Base-by-base conservation (phyloP, 2,888 invertebrate genomes). In the Habrosyne pyritoides region DNA sequence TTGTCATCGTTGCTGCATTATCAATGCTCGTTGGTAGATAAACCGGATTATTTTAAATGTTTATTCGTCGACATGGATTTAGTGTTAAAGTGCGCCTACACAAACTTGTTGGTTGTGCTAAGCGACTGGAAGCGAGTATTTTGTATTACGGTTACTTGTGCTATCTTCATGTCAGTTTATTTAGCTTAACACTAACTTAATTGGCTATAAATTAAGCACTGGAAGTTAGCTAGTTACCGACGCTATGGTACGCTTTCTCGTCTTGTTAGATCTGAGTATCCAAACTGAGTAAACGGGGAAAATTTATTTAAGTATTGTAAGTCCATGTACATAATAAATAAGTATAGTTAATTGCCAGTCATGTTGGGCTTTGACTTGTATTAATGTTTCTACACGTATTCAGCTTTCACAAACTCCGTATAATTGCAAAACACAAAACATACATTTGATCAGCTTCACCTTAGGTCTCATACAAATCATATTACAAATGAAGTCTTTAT, bases 191-290 rank as follows among this genome's bases (percentile, higher is more conserved):
- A 89, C 87, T 78, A 84, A 84, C 86, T 84, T 91, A 90, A 91
- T 91, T 91, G 91, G 87, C 89, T 81, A 87, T 91, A 91, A 91
- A 90, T 91, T 89, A 87, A 83, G 75, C 73, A 75, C 78, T 78
- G 83, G 78, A 83, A 84, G 83, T 86, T 84, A 80, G 82, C 86
- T 81, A 79, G 84, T 86, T 84, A 80, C 79, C 63, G 75, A 73
- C 69, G 75, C 66, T 72, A 76, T 77, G 69, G 75, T 79, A 75
- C 74, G 78, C 79, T 84, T 79, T 79, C 79, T 79, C 73, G 76
- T 81, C 79, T 79, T 75, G 79, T 79, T 83, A 79, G 78, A 79
- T 81, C 73, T 79, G 71, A 68, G 70, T 82, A 75, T 75, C 72
- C 75, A 71, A 69, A 69, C 67, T 72, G 62, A 71, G 67, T 76